phyloP scores from a whole-genome alignment of 2,113 vertebrate genomes.

The Plecturocebus donacophilus region DNA sequence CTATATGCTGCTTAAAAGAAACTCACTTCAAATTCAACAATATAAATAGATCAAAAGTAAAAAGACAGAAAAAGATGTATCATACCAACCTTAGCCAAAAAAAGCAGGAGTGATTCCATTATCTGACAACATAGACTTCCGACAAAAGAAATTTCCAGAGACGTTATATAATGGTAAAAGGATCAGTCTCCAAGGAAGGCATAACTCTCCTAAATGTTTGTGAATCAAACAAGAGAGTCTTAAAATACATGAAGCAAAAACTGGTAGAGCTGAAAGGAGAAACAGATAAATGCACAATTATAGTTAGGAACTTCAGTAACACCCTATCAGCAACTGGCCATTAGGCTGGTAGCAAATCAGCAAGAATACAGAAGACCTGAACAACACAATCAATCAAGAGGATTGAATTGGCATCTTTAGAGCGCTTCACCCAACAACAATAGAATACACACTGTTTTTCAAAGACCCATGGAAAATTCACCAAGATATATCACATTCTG shows the following conservation, averaged over 20 bases:
- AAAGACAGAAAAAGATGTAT: neutral
- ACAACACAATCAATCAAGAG: neutral
- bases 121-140: neutral
- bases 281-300: neutral
- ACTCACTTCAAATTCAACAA: neutral
- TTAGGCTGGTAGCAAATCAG: neutral
- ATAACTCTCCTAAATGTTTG: neutral
- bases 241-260: neutral
- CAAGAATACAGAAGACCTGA: neutral
- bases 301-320: neutral
- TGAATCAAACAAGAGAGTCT: neutral
- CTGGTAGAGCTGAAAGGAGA: neutral
- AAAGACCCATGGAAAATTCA: neutral
- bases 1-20: neutral
- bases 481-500: neutral
- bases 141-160: neutral
- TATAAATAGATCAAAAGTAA: neutral
- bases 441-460: neutral
- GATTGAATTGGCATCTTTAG: neutral
- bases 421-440: neutral
- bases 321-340: neutral
- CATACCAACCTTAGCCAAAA: neutral
- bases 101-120: neutral
- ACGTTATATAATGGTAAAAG: neutral
- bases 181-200: neutral